phyloP scores from a whole-genome alignment of 1,140 invertebrate genomes.

The Drosophila saltans region DNA sequence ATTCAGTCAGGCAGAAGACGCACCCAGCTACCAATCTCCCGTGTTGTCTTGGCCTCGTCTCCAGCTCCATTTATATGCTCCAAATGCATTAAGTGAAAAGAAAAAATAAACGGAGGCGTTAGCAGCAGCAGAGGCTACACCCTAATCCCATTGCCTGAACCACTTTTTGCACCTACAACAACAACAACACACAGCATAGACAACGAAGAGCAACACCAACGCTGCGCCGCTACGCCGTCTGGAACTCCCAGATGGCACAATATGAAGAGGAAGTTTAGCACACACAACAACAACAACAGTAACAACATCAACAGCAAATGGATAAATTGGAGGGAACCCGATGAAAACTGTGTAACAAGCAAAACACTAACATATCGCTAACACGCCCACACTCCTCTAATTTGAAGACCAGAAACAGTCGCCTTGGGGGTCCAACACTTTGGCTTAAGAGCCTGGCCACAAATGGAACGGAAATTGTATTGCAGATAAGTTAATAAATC shows the following conservation, averaged over 20 bases:
- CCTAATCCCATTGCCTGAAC: conserved; percentile 71
- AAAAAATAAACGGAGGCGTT: conserved; percentile 9
- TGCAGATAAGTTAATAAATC: conserved; percentile 39
- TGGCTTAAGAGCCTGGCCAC: conserved; percentile 60
- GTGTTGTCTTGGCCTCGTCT: conserved; percentile 12
- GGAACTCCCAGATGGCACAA: conserved; percentile 73
- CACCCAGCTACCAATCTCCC: conserved; percentile 69
- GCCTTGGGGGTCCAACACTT: conserved; percentile 41
- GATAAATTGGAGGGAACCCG: conserved; percentile 16
- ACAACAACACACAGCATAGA: not conserved
- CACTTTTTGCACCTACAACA: conserved; percentile 79
- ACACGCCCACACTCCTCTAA: conserved; percentile 43
- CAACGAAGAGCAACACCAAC: conserved; percentile 59
- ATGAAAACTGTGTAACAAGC: conserved; percentile 46
- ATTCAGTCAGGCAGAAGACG: conserved; percentile 46
- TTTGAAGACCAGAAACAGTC: conserved; percentile 19
- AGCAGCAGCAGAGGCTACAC: conserved; percentile 54
- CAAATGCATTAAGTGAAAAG: conserved; percentile 77
- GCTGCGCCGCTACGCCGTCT: conserved; percentile 34
- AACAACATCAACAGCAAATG: not conserved
- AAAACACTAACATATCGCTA: conserved; percentile 41
- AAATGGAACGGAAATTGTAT: conserved; percentile 73
- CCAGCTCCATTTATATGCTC: conserved; percentile 69
- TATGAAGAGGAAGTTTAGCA: conserved; percentile 39
- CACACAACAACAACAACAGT: not conserved